Conservation (phyloP, 2,797 vertebrate species). For the Sitta carolinensis region DNA sequence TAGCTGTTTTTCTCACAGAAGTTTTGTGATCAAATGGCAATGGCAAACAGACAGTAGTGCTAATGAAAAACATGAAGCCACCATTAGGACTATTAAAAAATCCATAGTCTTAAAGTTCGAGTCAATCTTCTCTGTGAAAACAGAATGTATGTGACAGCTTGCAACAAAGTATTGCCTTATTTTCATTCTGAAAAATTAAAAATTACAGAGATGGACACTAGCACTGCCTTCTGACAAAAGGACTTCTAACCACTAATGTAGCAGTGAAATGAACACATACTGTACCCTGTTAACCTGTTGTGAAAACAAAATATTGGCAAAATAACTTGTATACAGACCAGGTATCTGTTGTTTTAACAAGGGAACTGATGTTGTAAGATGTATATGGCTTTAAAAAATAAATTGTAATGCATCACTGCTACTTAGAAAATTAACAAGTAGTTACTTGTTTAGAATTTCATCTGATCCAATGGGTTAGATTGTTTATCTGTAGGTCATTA, state of each 20-base stretch:
- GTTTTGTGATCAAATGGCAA: neutral
- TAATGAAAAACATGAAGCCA: neutral
- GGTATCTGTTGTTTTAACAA: neutral
- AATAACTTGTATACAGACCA: neutral
- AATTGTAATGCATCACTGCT: neutral
- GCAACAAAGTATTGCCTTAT: neutral
- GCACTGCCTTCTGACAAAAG: neutral
- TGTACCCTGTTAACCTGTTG: neutral
- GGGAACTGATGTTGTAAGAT: neutral
- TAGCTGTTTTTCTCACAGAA: neutral
- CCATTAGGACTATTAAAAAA: neutral
- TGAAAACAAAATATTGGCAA: neutral
- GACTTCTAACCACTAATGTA: neutral
- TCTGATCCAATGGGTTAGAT: accelerated
- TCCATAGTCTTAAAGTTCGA: neutral
- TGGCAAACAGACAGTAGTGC: neutral
- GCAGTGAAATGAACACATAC: neutral
- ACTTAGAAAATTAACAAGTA: neutral
- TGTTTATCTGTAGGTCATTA: neutral
- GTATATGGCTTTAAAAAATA: neutral
- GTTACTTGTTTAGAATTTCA: neutral
- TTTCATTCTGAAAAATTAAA: neutral
- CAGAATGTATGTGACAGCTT: neutral
- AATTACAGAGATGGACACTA: neutral
- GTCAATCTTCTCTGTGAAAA: neutral